phyloP scores from a whole-genome alignment of 2,888 invertebrate genomes.

The Cryptus armator region DNA sequence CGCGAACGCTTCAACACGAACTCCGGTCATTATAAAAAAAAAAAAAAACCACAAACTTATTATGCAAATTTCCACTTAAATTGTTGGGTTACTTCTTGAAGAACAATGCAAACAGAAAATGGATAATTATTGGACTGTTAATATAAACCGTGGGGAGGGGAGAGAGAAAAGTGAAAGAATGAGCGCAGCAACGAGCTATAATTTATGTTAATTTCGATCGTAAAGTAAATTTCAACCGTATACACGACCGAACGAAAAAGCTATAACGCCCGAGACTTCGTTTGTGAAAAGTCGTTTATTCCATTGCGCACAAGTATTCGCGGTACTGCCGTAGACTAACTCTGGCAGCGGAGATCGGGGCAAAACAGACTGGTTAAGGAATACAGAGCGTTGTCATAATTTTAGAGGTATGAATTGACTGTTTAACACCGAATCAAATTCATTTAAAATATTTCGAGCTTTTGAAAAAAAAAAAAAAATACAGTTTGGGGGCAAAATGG shows the following conservation, averaged over 20 bases:
- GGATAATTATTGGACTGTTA: constrained; percentile 78
- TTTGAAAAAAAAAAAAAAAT: too few relatives aligned
- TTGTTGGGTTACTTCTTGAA: constrained; percentile 72
- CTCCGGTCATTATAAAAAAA: constrained; percentile 55
- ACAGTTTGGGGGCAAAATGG: too few relatives aligned
- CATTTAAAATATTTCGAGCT: too few relatives aligned
- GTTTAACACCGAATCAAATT: too few relatives aligned
- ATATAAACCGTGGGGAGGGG: constrained; percentile 46
- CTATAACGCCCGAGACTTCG: neutral
- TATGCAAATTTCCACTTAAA: constrained; percentile 78
- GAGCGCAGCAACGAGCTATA: constrained; percentile 42
- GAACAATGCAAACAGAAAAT: constrained; percentile 81
- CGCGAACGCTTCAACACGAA: constrained; percentile 61
- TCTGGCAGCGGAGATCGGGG: too few relatives aligned
- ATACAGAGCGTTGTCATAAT: too few relatives aligned
- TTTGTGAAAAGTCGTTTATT: constrained; percentile 9
- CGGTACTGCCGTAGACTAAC: neutral
- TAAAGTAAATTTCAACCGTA: constrained; percentile 70
- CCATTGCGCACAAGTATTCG: neutral
- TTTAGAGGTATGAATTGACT: too few relatives aligned
- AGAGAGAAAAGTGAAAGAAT: constrained; percentile 43
- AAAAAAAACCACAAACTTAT: constrained; percentile 68
- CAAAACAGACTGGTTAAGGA: too few relatives aligned
- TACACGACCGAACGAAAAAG: constrained; percentile 6
- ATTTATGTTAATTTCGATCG: constrained; percentile 77